phyloP scores from a whole-genome alignment of 2,113 vertebrate genomes.

The Xenopus borealis region DNA sequence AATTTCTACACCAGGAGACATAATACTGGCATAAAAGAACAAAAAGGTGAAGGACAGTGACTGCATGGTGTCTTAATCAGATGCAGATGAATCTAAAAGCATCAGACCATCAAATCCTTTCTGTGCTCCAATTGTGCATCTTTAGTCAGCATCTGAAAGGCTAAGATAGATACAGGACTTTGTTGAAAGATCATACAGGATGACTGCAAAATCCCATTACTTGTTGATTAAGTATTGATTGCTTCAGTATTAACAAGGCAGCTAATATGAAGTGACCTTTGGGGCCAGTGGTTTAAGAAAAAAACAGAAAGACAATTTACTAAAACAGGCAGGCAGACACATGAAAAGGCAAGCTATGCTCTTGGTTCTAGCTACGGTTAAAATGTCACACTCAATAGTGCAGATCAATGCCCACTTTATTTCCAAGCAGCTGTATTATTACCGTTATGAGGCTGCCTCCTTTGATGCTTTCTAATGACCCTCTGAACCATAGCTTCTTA shows the following conservation, averaged over 20 bases:
- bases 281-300: conserved; percentile 84
- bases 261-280: conserved; percentile 98
- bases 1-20: conserved; percentile 61
- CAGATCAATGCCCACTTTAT: conserved; percentile 96
- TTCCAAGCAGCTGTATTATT: conserved; percentile 87
- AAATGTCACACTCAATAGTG: conserved; percentile 94
- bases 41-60: conserved; percentile 93
- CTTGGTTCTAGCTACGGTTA: conserved; percentile 90
- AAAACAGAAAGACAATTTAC: conserved; percentile 75
- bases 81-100: conserved; percentile 97
- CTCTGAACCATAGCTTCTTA: conserved; percentile 75
- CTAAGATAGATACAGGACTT: conserved; percentile 92
- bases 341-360: conserved; percentile 75
- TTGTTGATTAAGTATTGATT: conserved; percentile 99
- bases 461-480: conserved; percentile 87
- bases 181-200: conserved; percentile 99
- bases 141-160: conserved; percentile 80
- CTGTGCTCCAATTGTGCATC: conserved; percentile 76
- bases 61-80: conserved; percentile 87
- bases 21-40: conserved; percentile 77
- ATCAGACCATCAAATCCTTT: conserved; percentile 95
- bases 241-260: conserved; percentile 97
- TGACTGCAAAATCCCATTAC: conserved; percentile 99
- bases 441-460: conserved; percentile 83
- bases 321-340: conserved; percentile 79